Base-by-base conservation (phyloP, 2,113 vertebrate species). In the Melanocharis versteri region DNA sequence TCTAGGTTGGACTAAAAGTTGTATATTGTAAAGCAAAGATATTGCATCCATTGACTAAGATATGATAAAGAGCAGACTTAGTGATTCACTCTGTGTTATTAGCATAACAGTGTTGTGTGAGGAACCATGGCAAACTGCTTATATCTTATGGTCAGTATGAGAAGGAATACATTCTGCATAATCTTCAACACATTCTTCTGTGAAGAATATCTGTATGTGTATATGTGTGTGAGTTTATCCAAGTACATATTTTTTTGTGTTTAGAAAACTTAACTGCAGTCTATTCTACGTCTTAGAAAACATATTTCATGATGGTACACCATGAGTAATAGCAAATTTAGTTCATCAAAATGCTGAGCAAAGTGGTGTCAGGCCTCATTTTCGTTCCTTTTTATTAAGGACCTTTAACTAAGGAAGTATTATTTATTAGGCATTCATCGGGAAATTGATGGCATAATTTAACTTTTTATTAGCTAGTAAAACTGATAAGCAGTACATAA, bases 391-490 rank as follows among this genome's bases (percentile, higher is more conserved):
- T 87, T 88, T 90, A 68, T 83, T 72, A 86, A 81, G 14, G 66
- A 88, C 44, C 39, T 93, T 73, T 79, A 70, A 66, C 87, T 90
- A 73, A 91, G 33, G 35, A 93, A 87, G 39, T 83, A 77, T 93
- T 95, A 96, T 96, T 94, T 95, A 95, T 95, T 93, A 93, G 82
- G 8, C 60, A 70, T 93, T 96, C 64, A 80, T 35, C 76, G 62
- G 14, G 33, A 96, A 96, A 94, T 88, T 96, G 78, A 96, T 95
- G 56, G 71, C 68, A 64, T 85, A 86, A 65, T 94, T 94, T 88
- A 83, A 85, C 50, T 83, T 93, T 96, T 94, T 96, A 95, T 94
- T 95, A 91, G 35, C 85, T 95, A 95, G 31, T 94, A 96, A 97
- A 96, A 94, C 47, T 88, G 79, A 90, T 93, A 92, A 95, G 80